Evolutionary conservation across 2,888 invertebrate genomes (phyloP), one percentile per base, ranked within the genome.

Genomic region (Drosophila falleni): DNA sequence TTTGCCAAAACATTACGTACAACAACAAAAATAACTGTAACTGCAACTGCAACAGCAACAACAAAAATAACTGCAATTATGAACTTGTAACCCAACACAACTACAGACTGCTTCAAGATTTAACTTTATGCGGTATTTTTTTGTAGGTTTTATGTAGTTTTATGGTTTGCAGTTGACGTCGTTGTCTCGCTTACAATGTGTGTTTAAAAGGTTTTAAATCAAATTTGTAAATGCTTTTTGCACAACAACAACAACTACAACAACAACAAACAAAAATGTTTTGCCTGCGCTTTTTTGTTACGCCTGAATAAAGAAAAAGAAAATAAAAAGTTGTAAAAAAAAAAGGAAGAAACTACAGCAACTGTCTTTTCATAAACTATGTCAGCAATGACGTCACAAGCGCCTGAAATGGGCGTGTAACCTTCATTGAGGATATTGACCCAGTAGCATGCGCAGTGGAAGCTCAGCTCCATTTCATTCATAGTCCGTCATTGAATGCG

Each of bases 341-440:
- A 39, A 26, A 55, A n/a, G 55, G 46, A 59, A 59, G 29, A 53
- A 62, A 58, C 53, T n/a, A 29, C 19, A 42, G 51, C 26, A 15
- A 39, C 26, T 53, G 53, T 73, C 15, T 26, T 37, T 44, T 51
- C 11, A 60, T 56, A 58, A 84, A 88, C 70, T 88, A 26, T 84
- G 89, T 84, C 89, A 84, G 69, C 68, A 68, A 74, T 87, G 89
- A 89, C 89, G 87, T 89, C 89, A 87, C 75, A 44, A 35, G 55
- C 55, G 51, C 31, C 23, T 60, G 58, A 42, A 51, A 26, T 71
- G 77, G 66, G 67, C 61, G 73, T 60, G 64, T 77, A 80, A 78
- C 80, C 80, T 77, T 74, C 78, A 69, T 76, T 72, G 83, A 90
- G 92, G 89, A 85, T 90, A 80, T 90, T 92, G 92, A 91, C 91